Base-by-base conservation (phyloP, 1,140 invertebrate genomes). In the Babylonia areolata region DNA sequence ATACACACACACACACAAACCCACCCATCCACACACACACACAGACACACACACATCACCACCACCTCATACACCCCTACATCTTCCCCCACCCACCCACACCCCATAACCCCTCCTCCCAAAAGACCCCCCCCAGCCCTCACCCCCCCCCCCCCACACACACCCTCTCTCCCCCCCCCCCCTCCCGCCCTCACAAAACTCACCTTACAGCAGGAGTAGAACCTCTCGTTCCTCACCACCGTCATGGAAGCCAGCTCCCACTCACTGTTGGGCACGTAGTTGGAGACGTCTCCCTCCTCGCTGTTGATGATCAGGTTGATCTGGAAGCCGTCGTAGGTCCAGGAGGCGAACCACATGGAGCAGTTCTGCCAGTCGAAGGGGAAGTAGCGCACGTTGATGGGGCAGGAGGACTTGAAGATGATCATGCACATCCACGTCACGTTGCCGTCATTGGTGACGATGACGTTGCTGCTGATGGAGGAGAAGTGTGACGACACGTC, bases 241-340 rank as follows among this genome's bases (percentile, higher is more conserved):
- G 96, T 95, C 91, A 92, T 87, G 77, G 87, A 88, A 1, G 91
- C 78, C 40, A 95, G 88, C 40, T 92, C 85, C 95, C 95, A 95
- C 90, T 95, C 95, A 84, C 93, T 94, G 89, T 93, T 95, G 17
- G 89, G 89, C 42, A 95, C 94, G 86, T 95, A 95, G 88, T 95
- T 95, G 46, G 94, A 93, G 17, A 91, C 86, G 81, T 95, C 95
- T 2, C 94, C 95, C 85, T 92, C 87, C 1, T 87, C 84, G 1
- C 90, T 88, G 58, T 89, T 91, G 73, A 92, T 90, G 23, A 90
- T 77, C n/a, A 92, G 88, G 87, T 93, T 93, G 46, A 91, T 85
- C 75, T 89, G 69, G 81, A 64, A 94, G 73, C 97, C 98, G 93
- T 99, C 98, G 94, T 99, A 99, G 0, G 98, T 99, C 98, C 98